Percentiles rank a stretch among this genome's conserved stretches.
Conservation (phyloP, 2,113 vertebrate genomes). For the Leucosticte australis region DNA sequence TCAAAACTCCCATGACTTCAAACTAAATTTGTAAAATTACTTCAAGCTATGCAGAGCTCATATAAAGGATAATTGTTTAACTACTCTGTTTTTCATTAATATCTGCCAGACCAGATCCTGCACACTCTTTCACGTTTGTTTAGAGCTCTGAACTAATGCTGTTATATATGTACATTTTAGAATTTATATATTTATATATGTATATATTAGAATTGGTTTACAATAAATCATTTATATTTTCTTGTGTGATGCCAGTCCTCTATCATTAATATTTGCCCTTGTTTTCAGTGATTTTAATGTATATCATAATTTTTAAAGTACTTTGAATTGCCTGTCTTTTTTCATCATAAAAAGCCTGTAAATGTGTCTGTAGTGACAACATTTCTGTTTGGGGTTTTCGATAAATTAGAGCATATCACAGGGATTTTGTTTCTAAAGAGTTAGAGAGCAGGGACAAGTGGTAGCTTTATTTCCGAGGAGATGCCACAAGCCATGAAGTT, state of each 20-base stretch:
- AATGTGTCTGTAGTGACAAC: background rate
- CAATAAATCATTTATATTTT: background rate
- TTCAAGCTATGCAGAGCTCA: background rate
- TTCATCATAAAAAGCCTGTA: background rate
- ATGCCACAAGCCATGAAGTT: background rate
- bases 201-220: background rate
- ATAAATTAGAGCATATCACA: rapidly evolving
- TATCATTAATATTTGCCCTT: background rate
- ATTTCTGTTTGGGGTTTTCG: background rate
- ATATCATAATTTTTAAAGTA: background rate
- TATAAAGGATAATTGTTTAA: background rate
- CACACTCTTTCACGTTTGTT: background rate
- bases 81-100: background rate
- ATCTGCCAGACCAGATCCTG: background rate
- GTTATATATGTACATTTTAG: background rate
- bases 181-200: background rate
- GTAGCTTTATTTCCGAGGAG: background rate
- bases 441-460: background rate
- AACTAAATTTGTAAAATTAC: background rate
- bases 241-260: background rate
- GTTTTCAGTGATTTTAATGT: background rate
- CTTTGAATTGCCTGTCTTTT: background rate
- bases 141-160: background rate
- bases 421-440: background rate
- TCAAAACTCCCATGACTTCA: background rate